These are phyloP conservation scores for Thecophora atra DNA, from an alignment of 2,888 invertebrate genomes.

Conservation along the genomic window DNA sequence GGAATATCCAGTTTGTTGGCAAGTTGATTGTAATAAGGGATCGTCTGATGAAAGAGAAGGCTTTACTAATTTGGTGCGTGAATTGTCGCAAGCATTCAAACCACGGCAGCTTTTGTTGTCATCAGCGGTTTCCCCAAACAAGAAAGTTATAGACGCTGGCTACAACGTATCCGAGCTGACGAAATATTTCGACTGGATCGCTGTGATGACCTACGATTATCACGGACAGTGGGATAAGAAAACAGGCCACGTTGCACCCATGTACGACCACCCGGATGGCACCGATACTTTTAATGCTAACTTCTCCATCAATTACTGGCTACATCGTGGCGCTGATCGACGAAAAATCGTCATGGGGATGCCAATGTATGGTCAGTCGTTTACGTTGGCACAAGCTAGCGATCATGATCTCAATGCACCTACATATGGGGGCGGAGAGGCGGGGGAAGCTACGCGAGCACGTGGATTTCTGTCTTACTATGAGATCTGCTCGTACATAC, in stretches of 20 bases:
- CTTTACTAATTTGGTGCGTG: conserved; percentile 79
- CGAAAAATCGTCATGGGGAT: conserved; percentile 85
- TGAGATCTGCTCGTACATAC: conserved; percentile 85
- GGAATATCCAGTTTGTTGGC: conserved; percentile 95
- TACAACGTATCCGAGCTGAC: conserved; percentile 84
- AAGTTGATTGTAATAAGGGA: conserved; percentile 85
- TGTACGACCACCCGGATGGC: conserved; percentile 79
- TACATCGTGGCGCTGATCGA: conserved; percentile 79
- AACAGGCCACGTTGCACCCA: conserved; percentile 89
- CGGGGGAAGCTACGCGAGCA: conserved; percentile 87
- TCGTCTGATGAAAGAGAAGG: conserved; percentile 82
- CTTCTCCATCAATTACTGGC: conserved; percentile 88
- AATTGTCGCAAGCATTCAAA: conserved; percentile 76
- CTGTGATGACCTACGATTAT: conserved; percentile 91
- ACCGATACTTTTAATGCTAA: conserved; percentile 85
- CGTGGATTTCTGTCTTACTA: conserved; percentile 89
- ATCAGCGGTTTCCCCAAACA: conserved; percentile 86
- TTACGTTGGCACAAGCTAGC: conserved; percentile 76
- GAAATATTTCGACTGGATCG: conserved; percentile 85
- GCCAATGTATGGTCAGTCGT: conserved; percentile 91
- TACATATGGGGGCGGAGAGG: conserved; percentile 87
- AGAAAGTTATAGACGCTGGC: conserved; percentile 83
- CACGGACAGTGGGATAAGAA: conserved; percentile 93
- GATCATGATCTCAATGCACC: conserved; percentile 77
- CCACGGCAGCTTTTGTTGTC: conserved; percentile 79